phyloP scores from a whole-genome alignment of 2,113 vertebrate genomes.

The Elephantulus edwardii region DNA sequence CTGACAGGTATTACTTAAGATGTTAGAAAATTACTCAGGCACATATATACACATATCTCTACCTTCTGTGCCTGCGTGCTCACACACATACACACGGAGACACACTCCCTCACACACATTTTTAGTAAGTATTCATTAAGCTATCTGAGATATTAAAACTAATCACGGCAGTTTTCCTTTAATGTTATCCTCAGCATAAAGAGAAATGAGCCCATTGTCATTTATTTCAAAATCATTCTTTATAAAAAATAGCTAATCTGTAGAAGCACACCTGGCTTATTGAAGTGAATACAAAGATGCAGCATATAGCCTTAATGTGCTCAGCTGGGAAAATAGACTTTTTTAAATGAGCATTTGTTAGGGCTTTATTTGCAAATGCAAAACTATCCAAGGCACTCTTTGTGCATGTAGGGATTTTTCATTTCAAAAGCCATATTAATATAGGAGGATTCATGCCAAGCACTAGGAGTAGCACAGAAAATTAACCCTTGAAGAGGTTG shows the following conservation, averaged over 20 bases:
- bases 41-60: conserved; percentile 62
- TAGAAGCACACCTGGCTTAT: conserved; percentile 75
- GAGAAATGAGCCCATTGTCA: conserved; percentile 78
- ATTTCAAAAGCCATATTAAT: conserved; percentile 77
- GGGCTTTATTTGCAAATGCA: conserved; percentile 75
- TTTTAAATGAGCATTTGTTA: conserved; percentile 77
- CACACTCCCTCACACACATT: conserved; percentile 60
- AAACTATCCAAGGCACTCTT: conserved; percentile 74
- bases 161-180: conserved; percentile 76
- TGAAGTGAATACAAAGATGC: conserved; percentile 73
- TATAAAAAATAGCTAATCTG: conserved; percentile 77
- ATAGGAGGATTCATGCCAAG: conserved; percentile 75
- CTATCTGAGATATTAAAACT: conserved; percentile 80
- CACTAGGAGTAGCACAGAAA: conserved; percentile 67
- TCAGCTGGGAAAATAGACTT: conserved; percentile 69
- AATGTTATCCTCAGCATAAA: conserved; percentile 77
- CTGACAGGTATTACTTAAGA: conserved; percentile 75
- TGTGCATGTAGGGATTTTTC: conserved; percentile 72
- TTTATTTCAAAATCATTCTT: conserved; percentile 79
- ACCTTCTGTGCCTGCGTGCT: neutral
- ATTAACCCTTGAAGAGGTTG: conserved; percentile 75
- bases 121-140: conserved; percentile 79
- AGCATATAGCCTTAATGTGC: conserved; percentile 55
- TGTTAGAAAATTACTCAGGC: conserved; percentile 69
- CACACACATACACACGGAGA: conserved; percentile 33